These are phyloP conservation scores for Leptinotarsa tumamoca DNA, from an alignment of 2,888 invertebrate genomes.

Conservation along the genomic window DNA sequence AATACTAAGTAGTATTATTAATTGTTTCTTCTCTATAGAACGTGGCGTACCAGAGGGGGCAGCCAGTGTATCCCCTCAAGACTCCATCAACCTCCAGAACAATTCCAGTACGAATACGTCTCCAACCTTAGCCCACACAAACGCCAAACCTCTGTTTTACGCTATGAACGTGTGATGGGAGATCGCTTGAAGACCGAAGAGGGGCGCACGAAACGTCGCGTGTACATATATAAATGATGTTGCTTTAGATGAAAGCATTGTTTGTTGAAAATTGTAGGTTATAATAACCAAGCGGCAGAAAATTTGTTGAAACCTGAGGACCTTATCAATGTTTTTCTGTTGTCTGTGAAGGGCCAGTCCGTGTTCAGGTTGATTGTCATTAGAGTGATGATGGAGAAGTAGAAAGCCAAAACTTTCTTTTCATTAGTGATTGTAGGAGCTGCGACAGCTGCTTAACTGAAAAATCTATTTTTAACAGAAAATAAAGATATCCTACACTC, in stretches of 20 bases:
- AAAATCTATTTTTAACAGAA: no score
- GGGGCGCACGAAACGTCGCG: constrained; percentile 4
- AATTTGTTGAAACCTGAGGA: constrained; percentile 32
- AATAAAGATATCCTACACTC: no score
- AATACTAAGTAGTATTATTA: neutral
- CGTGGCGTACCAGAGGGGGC: constrained; percentile 82
- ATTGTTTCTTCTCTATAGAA: constrained; percentile 63
- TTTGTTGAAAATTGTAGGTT: constrained; percentile 59
- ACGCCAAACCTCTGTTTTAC: constrained; percentile 77
- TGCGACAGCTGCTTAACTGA: no score
- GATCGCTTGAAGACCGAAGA: constrained; percentile 10
- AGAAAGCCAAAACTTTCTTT: neutral
- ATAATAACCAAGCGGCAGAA: constrained; percentile 65
- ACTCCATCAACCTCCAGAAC: constrained; percentile 60
- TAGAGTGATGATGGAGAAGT: neutral
- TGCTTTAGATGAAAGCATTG: constrained; percentile 51
- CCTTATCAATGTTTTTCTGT: constrained; percentile 24
- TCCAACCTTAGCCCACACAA: constrained; percentile 68
- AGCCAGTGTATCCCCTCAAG: constrained; percentile 78
- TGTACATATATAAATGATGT: constrained; percentile 37
- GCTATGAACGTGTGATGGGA: constrained; percentile 85
- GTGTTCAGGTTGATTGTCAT: neutral
- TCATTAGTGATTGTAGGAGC: neutral
- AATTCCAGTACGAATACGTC: constrained; percentile 57
- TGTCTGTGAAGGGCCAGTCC: neutral